A percentile compares a stretch with the other conserved stretches of the same genome.
Evolutionary conservation across 2,888 invertebrate genomes (phyloP).

Genomic region (Agrochola lota): DNA sequence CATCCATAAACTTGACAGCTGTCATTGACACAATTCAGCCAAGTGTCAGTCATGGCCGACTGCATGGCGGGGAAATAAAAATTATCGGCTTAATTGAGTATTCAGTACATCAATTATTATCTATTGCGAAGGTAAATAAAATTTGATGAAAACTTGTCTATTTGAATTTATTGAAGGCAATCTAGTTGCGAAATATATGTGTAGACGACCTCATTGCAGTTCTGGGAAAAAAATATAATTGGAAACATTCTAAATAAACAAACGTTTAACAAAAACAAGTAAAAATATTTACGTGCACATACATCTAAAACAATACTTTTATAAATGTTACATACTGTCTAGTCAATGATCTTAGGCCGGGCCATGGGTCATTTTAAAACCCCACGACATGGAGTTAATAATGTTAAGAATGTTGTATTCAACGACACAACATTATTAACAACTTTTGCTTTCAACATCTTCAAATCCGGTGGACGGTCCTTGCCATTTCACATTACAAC

Average conservation of each 20-base stretch:
- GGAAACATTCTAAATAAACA: conserved; percentile 39
- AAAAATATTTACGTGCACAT: conserved; percentile 20
- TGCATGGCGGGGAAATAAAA: conserved; percentile 49
- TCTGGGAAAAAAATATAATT: conserved; percentile 32
- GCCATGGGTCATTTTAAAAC: not conserved
- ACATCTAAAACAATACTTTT: not conserved
- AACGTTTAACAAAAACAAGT: conserved; percentile 21
- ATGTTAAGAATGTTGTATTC: not conserved
- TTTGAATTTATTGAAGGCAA: conserved; percentile 40
- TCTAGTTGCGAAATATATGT: conserved; percentile 24
- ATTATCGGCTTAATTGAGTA: conserved; percentile 41
- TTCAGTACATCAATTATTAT: conserved; percentile 35
- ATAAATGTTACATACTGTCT: not conserved
- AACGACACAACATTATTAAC: not conserved
- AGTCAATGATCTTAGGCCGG: not conserved
- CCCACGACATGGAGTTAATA: not conserved
- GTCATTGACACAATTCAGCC: conserved; percentile 67
- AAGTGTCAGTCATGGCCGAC: conserved; percentile 60
- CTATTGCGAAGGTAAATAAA: conserved; percentile 24
- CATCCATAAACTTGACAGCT: conserved; percentile 63
- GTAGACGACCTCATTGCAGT: conserved; percentile 50
- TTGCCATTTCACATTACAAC: not conserved
- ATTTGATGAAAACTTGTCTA: conserved; percentile 23
- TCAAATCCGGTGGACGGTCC: conserved; percentile 14
- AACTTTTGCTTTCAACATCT: conserved; percentile 38